A percentile compares a stretch with the other conserved stretches of the same genome.
phyloP scores from a whole-genome alignment of 2,888 invertebrate species.

The Heliconius sara region DNA sequence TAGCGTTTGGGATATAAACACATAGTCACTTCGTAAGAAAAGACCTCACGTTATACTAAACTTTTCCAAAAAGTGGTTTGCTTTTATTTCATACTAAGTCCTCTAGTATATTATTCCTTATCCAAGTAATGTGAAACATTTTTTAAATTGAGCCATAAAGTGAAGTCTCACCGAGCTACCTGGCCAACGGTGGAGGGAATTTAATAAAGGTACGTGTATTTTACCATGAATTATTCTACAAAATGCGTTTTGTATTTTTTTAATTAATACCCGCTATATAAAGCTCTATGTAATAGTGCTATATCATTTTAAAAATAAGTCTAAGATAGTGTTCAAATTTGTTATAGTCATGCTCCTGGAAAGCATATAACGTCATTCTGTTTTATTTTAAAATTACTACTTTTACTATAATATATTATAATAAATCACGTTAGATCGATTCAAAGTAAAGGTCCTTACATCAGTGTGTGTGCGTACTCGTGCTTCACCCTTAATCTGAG shows the following conservation, averaged over 20 bases:
- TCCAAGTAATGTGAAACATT: constrained; percentile 72
- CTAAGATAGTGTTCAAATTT: not conserved
- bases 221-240: constrained; percentile 70
- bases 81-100: constrained; percentile 61
- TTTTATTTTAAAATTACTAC: not conserved
- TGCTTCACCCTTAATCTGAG: constrained; percentile 50
- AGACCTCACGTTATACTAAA: not conserved
- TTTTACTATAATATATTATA: not conserved
- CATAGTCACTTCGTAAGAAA: too few relatives aligned
- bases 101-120: constrained; percentile 68
- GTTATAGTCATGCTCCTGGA: not conserved
- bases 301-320: not conserved
- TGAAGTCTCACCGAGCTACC: constrained; percentile 67
- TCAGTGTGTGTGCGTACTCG: not conserved
- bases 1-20: not conserved
- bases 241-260: constrained; percentile 53
- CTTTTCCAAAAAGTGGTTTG: constrained; percentile 12
- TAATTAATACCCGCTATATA: constrained; percentile 56
- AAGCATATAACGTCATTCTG: not conserved
- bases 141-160: constrained; percentile 78
- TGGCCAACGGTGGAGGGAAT: constrained; percentile 68
- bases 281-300: not conserved
- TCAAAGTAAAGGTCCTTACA: not conserved
- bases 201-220: constrained; percentile 77
- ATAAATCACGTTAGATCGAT: not conserved